A percentile compares a stretch with the other conserved stretches of the same genome.
Conservation (phyloP, 2,113 vertebrate genomes). For the Bolborhynchus lineola region DNA sequence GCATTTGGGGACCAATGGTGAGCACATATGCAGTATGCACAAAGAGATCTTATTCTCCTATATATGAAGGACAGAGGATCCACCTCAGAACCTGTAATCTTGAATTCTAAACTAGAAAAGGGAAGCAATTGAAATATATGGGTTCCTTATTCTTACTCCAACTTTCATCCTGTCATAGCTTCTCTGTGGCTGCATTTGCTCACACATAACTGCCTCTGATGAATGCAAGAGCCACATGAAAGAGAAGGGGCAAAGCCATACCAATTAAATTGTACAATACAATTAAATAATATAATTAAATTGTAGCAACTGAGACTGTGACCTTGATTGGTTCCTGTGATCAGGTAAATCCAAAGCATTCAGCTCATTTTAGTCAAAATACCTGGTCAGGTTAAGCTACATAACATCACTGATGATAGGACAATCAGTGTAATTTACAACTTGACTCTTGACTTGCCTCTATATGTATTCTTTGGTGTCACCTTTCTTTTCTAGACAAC, state of each 20-base stretch:
- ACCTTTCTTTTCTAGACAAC: not conserved
- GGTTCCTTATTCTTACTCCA: not conserved
- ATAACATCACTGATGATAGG: not conserved
- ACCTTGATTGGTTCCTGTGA: not conserved
- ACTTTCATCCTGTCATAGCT: accelerated
- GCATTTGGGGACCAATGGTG: not conserved
- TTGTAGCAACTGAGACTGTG: not conserved
- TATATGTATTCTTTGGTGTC: not conserved
- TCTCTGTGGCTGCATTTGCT: not conserved
- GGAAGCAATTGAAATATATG: not conserved
- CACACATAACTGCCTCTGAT: not conserved
- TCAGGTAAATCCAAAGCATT: not conserved
- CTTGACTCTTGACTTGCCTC: too few species aligned
- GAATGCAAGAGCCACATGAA: not conserved
- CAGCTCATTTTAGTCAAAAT: not conserved
- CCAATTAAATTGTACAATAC: not conserved
- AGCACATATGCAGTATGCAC: accelerated
- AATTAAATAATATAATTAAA: not conserved
- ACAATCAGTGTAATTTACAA: not conserved
- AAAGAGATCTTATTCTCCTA: not conserved
- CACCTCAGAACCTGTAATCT: accelerated
- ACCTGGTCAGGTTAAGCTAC: accelerated
- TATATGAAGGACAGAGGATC: not conserved
- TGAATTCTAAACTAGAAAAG: not conserved
- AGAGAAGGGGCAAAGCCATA: not conserved